These are phyloP conservation scores for Malthinus seriepunctatus DNA, from an alignment of 2,888 invertebrate genomes.

Conservation along the genomic window DNA sequence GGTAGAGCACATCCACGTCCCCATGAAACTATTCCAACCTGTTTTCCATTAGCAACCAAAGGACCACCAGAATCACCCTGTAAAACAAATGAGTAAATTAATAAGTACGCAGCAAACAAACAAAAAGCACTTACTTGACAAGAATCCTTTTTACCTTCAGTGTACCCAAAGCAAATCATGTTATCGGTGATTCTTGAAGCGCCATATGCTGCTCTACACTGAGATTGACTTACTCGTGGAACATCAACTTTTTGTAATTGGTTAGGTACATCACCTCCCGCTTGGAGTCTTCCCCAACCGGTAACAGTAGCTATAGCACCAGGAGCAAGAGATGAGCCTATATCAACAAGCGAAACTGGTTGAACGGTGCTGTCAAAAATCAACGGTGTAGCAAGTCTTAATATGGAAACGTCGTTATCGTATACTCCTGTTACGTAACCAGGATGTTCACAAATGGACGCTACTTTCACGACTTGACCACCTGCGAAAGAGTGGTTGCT, in stretches of 20 bases:
- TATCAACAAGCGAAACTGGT: neutral
- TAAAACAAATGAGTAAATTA: neutral
- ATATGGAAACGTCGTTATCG: constrained; percentile 8
- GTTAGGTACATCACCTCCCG: neutral
- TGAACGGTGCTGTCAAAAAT: neutral
- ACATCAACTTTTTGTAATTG: neutral
- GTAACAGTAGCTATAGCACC: neutral
- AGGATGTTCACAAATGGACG: neutral
- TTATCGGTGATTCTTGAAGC: constrained; percentile 33
- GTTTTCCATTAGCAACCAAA: neutral
- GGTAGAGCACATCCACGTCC: neutral
- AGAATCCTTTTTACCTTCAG: neutral
- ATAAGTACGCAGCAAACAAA: too few species aligned
- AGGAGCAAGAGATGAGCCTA: neutral
- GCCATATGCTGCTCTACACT: constrained; percentile 29
- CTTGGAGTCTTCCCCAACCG: constrained; percentile 6
- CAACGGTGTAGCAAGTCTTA: neutral
- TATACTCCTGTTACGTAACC: neutral
- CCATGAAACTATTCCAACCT: constrained; percentile 8
- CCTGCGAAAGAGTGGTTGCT: too few species aligned
- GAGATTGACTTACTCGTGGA: neutral
- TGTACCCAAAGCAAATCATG: constrained; percentile 5
- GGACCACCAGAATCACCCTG: constrained; percentile 9
- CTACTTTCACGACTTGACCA: neutral
- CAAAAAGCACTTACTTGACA: neutral